A percentile compares a stretch with the other conserved stretches of the same genome.
Conservation (phyloP, 2,797 vertebrate species). For the Bovichtus diacanthus region DNA sequence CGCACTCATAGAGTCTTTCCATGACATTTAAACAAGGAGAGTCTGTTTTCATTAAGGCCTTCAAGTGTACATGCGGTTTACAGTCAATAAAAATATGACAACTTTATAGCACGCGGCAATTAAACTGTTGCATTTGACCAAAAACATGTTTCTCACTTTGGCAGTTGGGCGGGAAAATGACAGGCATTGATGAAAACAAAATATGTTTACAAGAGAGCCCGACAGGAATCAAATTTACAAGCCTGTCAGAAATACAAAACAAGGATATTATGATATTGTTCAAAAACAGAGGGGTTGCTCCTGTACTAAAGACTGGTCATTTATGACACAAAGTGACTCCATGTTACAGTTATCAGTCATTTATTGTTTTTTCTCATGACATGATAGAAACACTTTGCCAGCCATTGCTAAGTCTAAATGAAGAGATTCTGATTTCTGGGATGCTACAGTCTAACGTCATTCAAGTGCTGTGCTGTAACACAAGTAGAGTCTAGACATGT, state of each 20-base stretch:
- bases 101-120: conserved; percentile 5
- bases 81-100: conserved; percentile 44
- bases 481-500: conserved; percentile 24
- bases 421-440: conserved; percentile 50
- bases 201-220: neutral
- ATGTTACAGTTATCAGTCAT: conserved; percentile 47
- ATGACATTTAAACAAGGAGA: conserved; percentile 51
- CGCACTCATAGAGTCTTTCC: conserved; percentile 19
- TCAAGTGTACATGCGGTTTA: conserved; percentile 16
- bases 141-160: conserved; percentile 12
- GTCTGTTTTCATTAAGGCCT: conserved; percentile 21
- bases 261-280: neutral
- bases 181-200: neutral
- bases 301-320: neutral
- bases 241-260: neutral
- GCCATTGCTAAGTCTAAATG: conserved; percentile 51
- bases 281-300: neutral
- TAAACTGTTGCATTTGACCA: neutral
- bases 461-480: conserved; percentile 69
- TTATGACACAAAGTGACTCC: conserved; percentile 35
- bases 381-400: conserved; percentile 73
- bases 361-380: conserved; percentile 72
- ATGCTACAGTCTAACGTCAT: conserved; percentile 76
- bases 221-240: neutral
- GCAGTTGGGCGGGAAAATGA: neutral